Evolutionary conservation across 2,888 invertebrate species (phyloP).

Genomic region (Labia minor): DNA sequence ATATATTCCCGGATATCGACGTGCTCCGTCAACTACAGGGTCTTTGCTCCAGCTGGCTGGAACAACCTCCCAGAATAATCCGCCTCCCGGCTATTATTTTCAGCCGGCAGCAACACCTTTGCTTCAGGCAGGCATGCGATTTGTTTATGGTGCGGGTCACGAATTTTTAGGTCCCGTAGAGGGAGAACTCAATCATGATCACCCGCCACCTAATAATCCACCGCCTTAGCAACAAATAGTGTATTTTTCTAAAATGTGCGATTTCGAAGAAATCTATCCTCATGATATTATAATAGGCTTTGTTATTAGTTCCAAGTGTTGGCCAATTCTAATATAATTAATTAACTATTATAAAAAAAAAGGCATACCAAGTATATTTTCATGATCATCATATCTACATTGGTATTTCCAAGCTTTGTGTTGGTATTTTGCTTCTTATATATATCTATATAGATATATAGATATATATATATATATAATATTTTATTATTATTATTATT

Average conservation of each 20-base stretch:
- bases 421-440: not conserved
- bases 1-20: constrained; percentile 21
- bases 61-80: constrained; percentile 1
- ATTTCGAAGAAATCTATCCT: not conserved
- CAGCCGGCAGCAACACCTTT: constrained; percentile 25
- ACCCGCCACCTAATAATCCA: not conserved
- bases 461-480: too few species aligned
- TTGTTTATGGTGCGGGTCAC: not conserved
- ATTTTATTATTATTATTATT: not conserved
- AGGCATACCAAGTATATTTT: not conserved
- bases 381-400: not conserved
- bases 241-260: not conserved
- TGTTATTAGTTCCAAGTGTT: not conserved
- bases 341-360: not conserved
- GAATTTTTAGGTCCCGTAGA: not conserved
- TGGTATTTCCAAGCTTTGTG: not conserved
- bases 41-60: constrained; percentile 16
- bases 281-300: not conserved
- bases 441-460: too few species aligned
- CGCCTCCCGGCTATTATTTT: constrained; percentile 23
- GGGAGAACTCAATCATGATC: not conserved
- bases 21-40: constrained; percentile 20
- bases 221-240: not conserved
- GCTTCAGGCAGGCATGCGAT: constrained; percentile 23
- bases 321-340: not conserved